Percentiles rank a stretch among this genome's conserved stretches.
Conservation (phyloP, 2,113 vertebrate genomes). For the Siniperca knerii region DNA sequence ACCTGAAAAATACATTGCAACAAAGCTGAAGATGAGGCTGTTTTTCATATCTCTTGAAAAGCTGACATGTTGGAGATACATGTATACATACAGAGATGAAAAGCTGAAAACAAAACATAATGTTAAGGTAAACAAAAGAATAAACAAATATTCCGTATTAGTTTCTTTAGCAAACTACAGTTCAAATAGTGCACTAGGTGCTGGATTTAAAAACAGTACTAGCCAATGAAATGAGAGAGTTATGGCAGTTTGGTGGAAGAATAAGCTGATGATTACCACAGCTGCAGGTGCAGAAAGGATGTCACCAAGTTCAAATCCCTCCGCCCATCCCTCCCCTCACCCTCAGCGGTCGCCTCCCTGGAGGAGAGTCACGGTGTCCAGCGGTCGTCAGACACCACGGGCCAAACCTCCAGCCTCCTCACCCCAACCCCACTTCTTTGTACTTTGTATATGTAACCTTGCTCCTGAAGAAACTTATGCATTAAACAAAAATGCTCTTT, state of each 20-base stretch:
- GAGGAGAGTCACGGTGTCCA: constrained; percentile 15
- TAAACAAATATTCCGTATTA: not conserved
- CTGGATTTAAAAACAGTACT: not conserved
- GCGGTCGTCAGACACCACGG: constrained; percentile 26
- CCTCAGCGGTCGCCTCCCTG: constrained; percentile 43
- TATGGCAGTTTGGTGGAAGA: constrained; percentile 68
- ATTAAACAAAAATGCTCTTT: constrained; percentile 32
- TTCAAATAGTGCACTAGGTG: not conserved
- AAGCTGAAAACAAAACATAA: not conserved
- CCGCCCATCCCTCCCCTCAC: constrained; percentile 44
- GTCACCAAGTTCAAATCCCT: constrained; percentile 79
- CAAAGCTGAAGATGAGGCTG: not conserved
- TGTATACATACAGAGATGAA: not conserved
- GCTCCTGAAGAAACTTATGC: constrained; percentile 21
- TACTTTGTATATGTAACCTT: constrained; percentile 52
- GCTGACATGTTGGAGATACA: not conserved
- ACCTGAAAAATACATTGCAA: not conserved
- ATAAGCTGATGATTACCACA: constrained; percentile 85
- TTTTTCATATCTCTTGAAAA: not conserved
- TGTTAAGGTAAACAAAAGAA: not conserved
- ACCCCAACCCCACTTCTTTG: constrained; percentile 26
- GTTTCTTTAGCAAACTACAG: not conserved
- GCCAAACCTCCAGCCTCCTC: constrained; percentile 31
- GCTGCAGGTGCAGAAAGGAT: constrained; percentile 90
- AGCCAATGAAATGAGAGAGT: constrained; percentile 26